Evolutionary conservation across 2,797 vertebrate genomes (phyloP).

Genomic region (Eleutherodactylus coqui): DNA sequence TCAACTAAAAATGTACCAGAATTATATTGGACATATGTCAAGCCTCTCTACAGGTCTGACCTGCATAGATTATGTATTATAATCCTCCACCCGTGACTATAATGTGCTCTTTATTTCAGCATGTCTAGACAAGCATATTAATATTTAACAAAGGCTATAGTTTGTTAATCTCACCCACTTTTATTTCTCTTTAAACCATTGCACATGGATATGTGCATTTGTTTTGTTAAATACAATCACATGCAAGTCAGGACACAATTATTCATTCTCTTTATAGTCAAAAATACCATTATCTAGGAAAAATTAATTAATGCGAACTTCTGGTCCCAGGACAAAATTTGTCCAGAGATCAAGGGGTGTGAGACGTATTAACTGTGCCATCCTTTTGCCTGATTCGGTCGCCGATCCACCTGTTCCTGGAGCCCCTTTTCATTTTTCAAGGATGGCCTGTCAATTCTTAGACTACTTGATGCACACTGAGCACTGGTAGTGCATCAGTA

Average conservation of each 20-base stretch:
- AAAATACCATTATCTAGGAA: not conserved
- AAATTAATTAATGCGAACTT: no score
- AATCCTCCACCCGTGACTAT: conserved; percentile 35
- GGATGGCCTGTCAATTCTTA: no score
- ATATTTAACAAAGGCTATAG: conserved; percentile 38
- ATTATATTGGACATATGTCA: conserved; percentile 36
- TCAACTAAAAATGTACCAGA: conserved; percentile 20
- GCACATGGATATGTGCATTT: not conserved
- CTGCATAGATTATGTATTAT: conserved; percentile 37
- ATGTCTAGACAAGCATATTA: conserved; percentile 51
- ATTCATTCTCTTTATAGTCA: not conserved
- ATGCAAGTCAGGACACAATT: not conserved
- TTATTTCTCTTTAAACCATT: conserved; percentile 3
- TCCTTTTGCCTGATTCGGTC: no score
- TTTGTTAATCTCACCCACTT: conserved; percentile 25
- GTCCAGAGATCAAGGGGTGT: no score
- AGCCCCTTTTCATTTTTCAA: no score
- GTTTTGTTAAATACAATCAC: conserved; percentile 18
- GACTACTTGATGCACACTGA: no score
- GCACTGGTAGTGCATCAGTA: no score
- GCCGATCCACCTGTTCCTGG: no score
- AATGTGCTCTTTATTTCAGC: conserved; percentile 44
- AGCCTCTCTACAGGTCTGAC: conserved; percentile 19
- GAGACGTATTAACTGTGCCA: no score
- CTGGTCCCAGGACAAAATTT: no score